Base-by-base conservation (phyloP, 1,140 invertebrate species). In the Caenorhabditis briggsae region DNA sequence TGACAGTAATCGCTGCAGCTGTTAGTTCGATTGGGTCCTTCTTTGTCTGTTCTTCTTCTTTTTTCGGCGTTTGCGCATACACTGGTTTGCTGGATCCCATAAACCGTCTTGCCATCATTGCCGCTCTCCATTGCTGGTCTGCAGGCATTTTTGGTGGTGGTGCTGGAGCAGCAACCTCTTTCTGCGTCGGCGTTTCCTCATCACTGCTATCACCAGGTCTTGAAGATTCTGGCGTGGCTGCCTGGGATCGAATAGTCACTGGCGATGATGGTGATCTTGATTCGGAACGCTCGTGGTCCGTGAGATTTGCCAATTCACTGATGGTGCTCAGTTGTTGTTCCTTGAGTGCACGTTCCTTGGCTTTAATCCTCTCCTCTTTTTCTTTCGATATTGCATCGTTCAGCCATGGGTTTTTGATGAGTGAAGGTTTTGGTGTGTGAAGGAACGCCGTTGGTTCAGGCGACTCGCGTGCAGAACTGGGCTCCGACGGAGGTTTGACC, bases 101-200 rank as follows among this genome's bases (percentile, higher is more conserved):
- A 43, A 50, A 78, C n/a, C 70, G 25, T 53, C 70, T n/a, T 23
- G 70, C 43, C 70, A 78, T 78, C 70, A 78, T 78, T 23, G 70
- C 70, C 23, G 46, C 43, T 41, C 70, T 78, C 70, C 70, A 78
- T n/a, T 78, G 70, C 14, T 78, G 70, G 53, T 78, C 70, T 2
- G 46, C n/a, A 18, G 70, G 70, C 43, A 50, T 23, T 50, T 78
- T 78, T 50, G 70, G 46, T 23, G 70, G 70, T 78, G 70, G 70
- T 0, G 70, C 70, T 5, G 70, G 43, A 18, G 33, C 20, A 12
- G 43, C 9, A 65, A 12, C 25, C 50, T 33, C 33, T 33, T 33
- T 33, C 33, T 33, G 33, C 33, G 33, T 33, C 33, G 33, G 33
- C 33, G 3, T 33, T 33, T 33, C 33, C 33, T 33, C 33, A 33